Conservation (phyloP, 2,888 invertebrate genomes). For the Tortricodes alternella region DNA sequence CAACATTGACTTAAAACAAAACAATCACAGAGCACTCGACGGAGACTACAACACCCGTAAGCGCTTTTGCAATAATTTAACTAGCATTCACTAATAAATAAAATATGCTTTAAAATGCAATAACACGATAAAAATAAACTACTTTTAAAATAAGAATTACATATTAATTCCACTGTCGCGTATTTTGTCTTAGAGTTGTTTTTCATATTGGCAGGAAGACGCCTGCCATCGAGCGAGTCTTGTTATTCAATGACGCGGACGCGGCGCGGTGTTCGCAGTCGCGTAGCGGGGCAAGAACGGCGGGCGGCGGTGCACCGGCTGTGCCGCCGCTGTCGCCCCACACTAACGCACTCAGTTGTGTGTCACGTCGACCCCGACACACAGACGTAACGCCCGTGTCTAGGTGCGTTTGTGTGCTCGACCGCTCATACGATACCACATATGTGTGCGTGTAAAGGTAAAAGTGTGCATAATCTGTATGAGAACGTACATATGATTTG, state of each 20-base stretch:
- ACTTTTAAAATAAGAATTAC: constrained; percentile 74
- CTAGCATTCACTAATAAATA: constrained; percentile 81
- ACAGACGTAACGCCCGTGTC: constrained; percentile 61
- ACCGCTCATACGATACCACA: constrained; percentile 56
- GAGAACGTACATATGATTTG: constrained; percentile 50
- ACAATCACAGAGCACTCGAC: constrained; percentile 77
- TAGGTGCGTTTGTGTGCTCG: constrained; percentile 73
- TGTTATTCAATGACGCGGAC: constrained; percentile 82
- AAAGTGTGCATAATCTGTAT: constrained; percentile 57
- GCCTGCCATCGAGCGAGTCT: constrained; percentile 81
- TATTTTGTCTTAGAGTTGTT: constrained; percentile 75
- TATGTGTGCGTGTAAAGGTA: constrained; percentile 58
- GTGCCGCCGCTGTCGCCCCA: constrained; percentile 75
- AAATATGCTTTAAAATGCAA: constrained; percentile 69
- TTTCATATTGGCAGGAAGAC: constrained; percentile 80
- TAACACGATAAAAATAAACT: constrained; percentile 81
- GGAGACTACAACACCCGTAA: constrained; percentile 65
- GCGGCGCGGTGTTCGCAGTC: constrained; percentile 76
- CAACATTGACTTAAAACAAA: constrained; percentile 65
- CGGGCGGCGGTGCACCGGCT: constrained; percentile 74
- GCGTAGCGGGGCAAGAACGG: constrained; percentile 74
- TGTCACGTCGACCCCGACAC: constrained; percentile 59
- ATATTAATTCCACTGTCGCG: constrained; percentile 79
- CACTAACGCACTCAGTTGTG: constrained; percentile 53
- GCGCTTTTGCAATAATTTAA: constrained; percentile 74